Conservation (phyloP, 2,888 invertebrate genomes). For the Machimus rusticus region DNA sequence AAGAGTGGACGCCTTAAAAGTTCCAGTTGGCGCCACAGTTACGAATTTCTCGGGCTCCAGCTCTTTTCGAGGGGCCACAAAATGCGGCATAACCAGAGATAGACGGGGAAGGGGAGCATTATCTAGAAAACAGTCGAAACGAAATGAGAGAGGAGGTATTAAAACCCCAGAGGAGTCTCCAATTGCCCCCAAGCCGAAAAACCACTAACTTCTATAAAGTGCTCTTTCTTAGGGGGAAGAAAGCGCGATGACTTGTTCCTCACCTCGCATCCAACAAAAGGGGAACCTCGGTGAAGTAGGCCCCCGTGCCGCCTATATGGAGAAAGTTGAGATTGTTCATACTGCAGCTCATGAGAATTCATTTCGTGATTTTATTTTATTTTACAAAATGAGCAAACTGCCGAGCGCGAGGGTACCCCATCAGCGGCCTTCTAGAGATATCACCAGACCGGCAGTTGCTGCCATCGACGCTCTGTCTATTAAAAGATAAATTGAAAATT, state of each 20-base stretch:
- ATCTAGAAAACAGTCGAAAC: conserved; percentile 8
- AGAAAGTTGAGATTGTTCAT: conserved; percentile 23
- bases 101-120: background rate
- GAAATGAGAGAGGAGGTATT: conserved; percentile 7
- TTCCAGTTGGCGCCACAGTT: conserved; percentile 29
- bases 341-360: conserved; percentile 15
- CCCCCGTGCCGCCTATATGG: background rate
- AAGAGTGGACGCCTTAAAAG: background rate
- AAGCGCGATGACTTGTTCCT: background rate
- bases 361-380: conserved; percentile 6
- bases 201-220: conserved; percentile 24
- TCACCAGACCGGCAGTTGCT: background rate
- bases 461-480: background rate
- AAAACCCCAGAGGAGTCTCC: conserved; percentile 26
- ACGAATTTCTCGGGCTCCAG: conserved; percentile 10
- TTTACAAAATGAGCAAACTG: conserved; percentile 11
- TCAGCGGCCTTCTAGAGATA: background rate
- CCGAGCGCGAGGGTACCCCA: background rate
- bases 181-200: conserved; percentile 31
- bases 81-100: background rate
- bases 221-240: conserved; percentile 26
- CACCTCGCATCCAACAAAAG: conserved; percentile 14
- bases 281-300: conserved; percentile 15
- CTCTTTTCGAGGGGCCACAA: background rate
- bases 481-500: background rate